Conservation (phyloP, 2,888 invertebrate genomes). For the Drosophila conformis region DNA sequence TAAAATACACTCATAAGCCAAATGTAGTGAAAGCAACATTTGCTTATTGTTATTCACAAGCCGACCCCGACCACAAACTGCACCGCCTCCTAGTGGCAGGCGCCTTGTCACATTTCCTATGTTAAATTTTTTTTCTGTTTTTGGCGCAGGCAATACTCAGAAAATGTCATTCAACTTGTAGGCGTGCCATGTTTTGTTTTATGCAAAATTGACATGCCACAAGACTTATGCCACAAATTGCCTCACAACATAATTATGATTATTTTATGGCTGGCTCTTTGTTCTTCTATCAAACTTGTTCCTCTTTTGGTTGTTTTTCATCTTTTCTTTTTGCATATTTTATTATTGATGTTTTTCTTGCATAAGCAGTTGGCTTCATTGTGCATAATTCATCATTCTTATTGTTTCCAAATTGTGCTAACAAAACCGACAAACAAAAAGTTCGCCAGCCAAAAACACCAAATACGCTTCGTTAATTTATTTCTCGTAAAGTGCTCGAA, state of each 20-base stretch:
- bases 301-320: background rate
- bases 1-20: conserved; percentile 49
- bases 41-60: conserved; percentile 34
- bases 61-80: background rate
- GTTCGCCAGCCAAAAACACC: conserved; percentile 5
- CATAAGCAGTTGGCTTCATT: conserved; percentile 20
- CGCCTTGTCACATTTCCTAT: conserved; percentile 22
- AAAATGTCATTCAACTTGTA: conserved; percentile 77
- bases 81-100: conserved; percentile 7
- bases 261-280: conserved; percentile 23
- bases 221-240: conserved; percentile 38
- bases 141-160: conserved; percentile 45
- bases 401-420: conserved; percentile 7
- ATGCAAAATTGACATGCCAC: conserved; percentile 67
- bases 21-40: conserved; percentile 70
- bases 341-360: background rate
- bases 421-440: conserved; percentile 11
- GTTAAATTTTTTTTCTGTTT: background rate
- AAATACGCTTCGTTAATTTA: conserved; percentile 20
- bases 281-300: background rate
- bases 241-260: conserved; percentile 39
- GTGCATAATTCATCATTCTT: conserved; percentile 55
- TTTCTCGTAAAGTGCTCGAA: background rate
- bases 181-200: conserved; percentile 33
- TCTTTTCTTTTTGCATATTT: background rate